Conservation (phyloP, 2,113 vertebrate genomes). For the Narcine bancroftii region DNA sequence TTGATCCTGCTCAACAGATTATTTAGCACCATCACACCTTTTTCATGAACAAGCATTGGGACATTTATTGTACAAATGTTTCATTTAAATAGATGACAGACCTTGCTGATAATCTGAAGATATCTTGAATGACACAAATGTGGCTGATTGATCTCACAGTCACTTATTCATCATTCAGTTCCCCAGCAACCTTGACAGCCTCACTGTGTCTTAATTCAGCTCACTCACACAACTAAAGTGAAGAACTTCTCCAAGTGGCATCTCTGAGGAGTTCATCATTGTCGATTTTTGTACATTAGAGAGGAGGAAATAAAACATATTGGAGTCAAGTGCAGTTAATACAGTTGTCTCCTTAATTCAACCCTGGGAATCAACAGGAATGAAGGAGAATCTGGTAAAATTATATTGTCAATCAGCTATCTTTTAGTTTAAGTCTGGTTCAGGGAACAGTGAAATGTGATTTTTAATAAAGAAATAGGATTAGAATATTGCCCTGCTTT, state of each 20-base stretch:
- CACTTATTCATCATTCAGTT: neutral
- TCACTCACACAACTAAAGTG: neutral
- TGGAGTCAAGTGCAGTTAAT: slow-evolving; percentile 6
- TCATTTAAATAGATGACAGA: neutral
- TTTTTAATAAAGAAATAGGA: neutral
- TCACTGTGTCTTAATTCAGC: neutral
- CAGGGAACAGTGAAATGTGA: neutral
- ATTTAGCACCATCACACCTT: neutral
- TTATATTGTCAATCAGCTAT: neutral
- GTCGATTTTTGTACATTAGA: neutral
- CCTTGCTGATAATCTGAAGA: neutral
- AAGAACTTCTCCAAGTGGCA: neutral
- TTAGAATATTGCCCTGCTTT: neutral
- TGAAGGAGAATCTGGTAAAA: neutral
- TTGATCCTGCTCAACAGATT: neutral
- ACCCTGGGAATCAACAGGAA: neutral
- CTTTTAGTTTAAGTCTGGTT: neutral
- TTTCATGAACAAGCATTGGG: neutral
- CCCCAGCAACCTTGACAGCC: neutral
- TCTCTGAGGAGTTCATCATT: neutral
- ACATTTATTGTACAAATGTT: neutral
- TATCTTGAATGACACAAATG: neutral
- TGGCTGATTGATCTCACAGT: neutral
- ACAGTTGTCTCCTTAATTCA: neutral
- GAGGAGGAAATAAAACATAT: neutral